Evolutionary conservation across 2,797 vertebrate species (phyloP), one percentile per base, ranked within the genome.

Genomic region (Champsocephalus gunnari): DNA sequence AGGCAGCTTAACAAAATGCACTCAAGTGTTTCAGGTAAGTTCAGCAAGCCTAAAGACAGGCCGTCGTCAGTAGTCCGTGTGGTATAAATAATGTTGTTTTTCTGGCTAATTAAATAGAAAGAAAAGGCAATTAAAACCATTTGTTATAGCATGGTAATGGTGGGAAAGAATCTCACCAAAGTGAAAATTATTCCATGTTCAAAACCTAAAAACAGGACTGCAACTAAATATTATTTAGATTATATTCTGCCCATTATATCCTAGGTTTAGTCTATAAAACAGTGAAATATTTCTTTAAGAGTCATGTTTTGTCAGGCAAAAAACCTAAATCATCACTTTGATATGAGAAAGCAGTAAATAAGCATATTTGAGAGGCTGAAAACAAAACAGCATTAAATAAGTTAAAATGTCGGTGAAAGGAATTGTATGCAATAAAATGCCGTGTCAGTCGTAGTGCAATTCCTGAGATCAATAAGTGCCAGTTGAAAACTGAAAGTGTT

Each of bases 1-100:
- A 53, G 28, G 14, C 65, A 9, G 66, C n/a, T 73, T 53, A 55
- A 53, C 56, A 62, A 54, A 51, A 73, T 1, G 54, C 49, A 64
- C 12, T 51, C 3, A 38, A 13, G 54, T 32, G 44, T 66, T 71
- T 63, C 48, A 0, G 50, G 10, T 24, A 19, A 45, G 56, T 61
- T 58, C 48, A 45, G 51, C 12, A 64, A 63, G 56, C 34, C 34
- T 16, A 49, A 53, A 19, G 24, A 12, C 56, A 2, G 11, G 28
- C 17, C 5, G 16, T 16, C 17, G 10, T 28, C 44, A 21, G 24
- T 17, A 21, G 11, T 12, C 16, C 21, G 11, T 12, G 12, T 32
- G 5, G 54, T 3, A 6, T n/a, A 9, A 24, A 11, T 60, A 32
- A 3, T 28, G 16, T 19, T 3, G n/a, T 41, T 38, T 14, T 69